These are phyloP conservation scores for Catonia carolina DNA, from an alignment of 2,888 invertebrate genomes.

Conservation along the genomic window DNA sequence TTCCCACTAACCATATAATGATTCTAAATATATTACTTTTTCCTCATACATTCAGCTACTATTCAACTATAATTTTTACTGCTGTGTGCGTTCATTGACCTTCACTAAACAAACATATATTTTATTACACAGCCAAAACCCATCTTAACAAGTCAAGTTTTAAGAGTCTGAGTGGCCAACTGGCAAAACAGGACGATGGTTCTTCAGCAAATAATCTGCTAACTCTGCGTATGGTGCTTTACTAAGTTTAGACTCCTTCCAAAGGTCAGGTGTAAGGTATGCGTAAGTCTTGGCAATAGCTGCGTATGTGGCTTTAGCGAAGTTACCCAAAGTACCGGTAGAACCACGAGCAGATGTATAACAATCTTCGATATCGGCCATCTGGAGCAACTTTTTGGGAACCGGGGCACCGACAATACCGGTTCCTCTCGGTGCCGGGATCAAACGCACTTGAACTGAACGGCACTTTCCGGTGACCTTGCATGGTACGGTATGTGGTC, in stretches of 20 bases:
- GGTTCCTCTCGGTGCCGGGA: conserved; percentile 99
- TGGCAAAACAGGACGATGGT: conserved; percentile 46
- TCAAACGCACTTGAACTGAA: conserved; percentile 93
- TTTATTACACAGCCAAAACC: too few relatives aligned
- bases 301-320: conserved; percentile 97
- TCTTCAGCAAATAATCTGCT: conserved; percentile 76
- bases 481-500: conserved; percentile 99
- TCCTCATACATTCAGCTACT: too few relatives aligned
- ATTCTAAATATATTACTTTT: too few relatives aligned
- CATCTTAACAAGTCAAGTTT: too few relatives aligned
- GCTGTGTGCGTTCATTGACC: too few relatives aligned
- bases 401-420: conserved; percentile 99
- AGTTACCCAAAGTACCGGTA: conserved; percentile 97
- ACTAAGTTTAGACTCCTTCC: conserved; percentile 85
- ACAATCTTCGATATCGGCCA: conserved; percentile 99
- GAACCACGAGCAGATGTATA: conserved; percentile 98
- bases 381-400: conserved; percentile 95
- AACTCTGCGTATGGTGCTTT: conserved; percentile 96
- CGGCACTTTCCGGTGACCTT: conserved; percentile 99
- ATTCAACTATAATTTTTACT: too few relatives aligned
- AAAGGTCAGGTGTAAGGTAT: conserved; percentile 97
- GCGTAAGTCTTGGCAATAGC: conserved; percentile 98
- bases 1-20: too few relatives aligned
- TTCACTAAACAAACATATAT: too few relatives aligned
- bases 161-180: conserved; percentile 9